These are phyloP conservation scores for Dascillus cervinus DNA, from an alignment of 2,888 invertebrate genomes.

Conservation along the genomic window DNA sequence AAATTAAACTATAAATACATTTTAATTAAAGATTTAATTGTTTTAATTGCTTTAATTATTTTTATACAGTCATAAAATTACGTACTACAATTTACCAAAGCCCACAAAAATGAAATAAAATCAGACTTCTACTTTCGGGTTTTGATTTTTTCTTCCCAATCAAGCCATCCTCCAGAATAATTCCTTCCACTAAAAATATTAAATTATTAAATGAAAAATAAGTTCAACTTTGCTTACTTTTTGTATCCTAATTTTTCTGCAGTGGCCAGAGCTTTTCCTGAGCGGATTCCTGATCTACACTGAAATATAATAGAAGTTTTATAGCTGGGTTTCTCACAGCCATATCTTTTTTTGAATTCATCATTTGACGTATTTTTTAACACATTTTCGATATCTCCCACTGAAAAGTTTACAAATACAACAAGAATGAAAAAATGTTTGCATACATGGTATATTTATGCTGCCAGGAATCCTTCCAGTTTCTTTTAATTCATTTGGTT, in stretches of 20 bases:
- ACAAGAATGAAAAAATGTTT: not conserved
- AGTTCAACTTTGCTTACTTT: slow-evolving; percentile 45
- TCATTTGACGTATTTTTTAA: slow-evolving; percentile 43
- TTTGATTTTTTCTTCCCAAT: slow-evolving; percentile 41
- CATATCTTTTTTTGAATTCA: slow-evolving; percentile 51
- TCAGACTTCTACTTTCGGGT: no score
- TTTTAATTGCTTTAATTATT: no score
- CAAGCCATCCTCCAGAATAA: slow-evolving; percentile 44
- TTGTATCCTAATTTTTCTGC: slow-evolving; percentile 51
- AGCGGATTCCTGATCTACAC: slow-evolving; percentile 61
- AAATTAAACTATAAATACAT: no score
- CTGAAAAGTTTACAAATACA: slow-evolving; percentile 37
- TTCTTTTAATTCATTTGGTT: slow-evolving; percentile 61
- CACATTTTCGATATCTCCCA: slow-evolving; percentile 45
- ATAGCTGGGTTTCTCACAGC: slow-evolving; percentile 50
- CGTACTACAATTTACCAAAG: no score
- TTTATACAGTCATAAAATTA: no score
- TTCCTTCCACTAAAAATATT: slow-evolving; percentile 34
- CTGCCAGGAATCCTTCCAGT: slow-evolving; percentile 66
- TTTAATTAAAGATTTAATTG: no score
- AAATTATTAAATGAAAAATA: slow-evolving; percentile 1
- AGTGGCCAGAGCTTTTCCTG: slow-evolving; percentile 53
- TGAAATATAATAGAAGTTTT: slow-evolving; percentile 58
- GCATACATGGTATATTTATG: slow-evolving; percentile 64
- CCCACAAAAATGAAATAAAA: no score